Evolutionary conservation across 2,797 vertebrate genomes (phyloP).

Genomic region (Pelobates cultripes): DNA sequence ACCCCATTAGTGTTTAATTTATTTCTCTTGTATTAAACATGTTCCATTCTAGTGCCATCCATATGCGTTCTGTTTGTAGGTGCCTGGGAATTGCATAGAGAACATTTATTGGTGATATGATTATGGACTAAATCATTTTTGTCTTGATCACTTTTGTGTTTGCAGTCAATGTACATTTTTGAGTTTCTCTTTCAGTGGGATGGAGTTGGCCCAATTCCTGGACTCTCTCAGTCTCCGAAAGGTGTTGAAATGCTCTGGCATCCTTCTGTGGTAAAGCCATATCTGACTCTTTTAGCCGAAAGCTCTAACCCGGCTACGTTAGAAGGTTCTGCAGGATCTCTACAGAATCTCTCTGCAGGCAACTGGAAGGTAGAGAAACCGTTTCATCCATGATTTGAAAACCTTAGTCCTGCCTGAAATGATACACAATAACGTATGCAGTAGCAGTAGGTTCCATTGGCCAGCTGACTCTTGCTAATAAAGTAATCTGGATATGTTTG

Average conservation of each 20-base stretch:
- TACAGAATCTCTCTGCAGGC: constrained; percentile 96
- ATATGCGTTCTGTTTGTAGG: too few species aligned
- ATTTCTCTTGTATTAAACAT: too few species aligned
- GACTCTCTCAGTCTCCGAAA: constrained; percentile 93
- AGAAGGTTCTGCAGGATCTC: constrained; percentile 93
- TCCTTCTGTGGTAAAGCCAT: constrained; percentile 94
- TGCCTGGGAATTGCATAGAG: too few species aligned
- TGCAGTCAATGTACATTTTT: too few species aligned
- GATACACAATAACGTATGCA: neutral
- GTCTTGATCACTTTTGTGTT: too few species aligned
- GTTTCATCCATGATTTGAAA: neutral
- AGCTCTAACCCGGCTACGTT: constrained; percentile 97
- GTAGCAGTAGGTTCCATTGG: neutral
- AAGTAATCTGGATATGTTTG: neutral
- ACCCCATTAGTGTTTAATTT: too few species aligned
- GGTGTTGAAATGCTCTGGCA: constrained; percentile 99
- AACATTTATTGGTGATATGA: too few species aligned
- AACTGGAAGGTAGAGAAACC: constrained; percentile 90
- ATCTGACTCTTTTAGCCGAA: constrained; percentile 93
- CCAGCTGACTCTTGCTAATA: neutral
- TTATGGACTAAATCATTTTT: too few species aligned
- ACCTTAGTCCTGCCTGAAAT: neutral
- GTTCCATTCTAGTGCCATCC: too few species aligned
- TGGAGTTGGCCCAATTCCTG: constrained; percentile 93
- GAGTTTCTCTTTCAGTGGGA: constrained; percentile 83